phyloP scores from a whole-genome alignment of 2,113 vertebrate species.

The Amia ocellicauda region DNA sequence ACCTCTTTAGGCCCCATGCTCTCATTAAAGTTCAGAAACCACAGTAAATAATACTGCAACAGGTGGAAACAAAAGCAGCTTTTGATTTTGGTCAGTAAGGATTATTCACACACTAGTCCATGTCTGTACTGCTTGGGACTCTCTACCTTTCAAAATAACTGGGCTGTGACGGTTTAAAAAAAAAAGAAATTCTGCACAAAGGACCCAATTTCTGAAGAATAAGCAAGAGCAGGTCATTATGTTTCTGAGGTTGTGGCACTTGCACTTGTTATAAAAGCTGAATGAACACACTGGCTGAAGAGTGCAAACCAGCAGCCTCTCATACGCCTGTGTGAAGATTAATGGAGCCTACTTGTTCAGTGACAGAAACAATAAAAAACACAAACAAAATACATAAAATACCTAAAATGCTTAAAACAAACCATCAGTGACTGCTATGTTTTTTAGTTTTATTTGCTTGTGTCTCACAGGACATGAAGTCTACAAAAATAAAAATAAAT shows the following conservation, averaged over 20 bases:
- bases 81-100: background rate
- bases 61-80: background rate
- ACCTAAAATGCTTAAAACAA: too few species aligned
- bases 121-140: background rate
- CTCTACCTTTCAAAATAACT: background rate
- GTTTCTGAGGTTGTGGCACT: background rate
- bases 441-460: too few species aligned
- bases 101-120: background rate
- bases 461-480: too few species aligned
- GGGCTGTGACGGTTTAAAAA: background rate
- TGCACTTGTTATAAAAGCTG: slow-evolving; percentile 7
- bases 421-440: too few species aligned
- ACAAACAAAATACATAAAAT: too few species aligned
- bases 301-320: slow-evolving; percentile 21
- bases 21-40: too few species aligned
- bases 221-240: background rate
- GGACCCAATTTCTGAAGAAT: background rate
- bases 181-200: slow-evolving; percentile 25
- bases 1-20: too few species aligned
- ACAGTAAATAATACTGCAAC: too few species aligned
- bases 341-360: slow-evolving; percentile 34
- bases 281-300: slow-evolving; percentile 26
- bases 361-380: slow-evolving; percentile 24
- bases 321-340: slow-evolving; percentile 24
- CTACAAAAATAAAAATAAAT: too few species aligned